Evolutionary conservation across 2,797 vertebrate genomes (phyloP), one percentile per base, ranked within the genome.

Genomic region (Macropodus opercularis): DNA sequence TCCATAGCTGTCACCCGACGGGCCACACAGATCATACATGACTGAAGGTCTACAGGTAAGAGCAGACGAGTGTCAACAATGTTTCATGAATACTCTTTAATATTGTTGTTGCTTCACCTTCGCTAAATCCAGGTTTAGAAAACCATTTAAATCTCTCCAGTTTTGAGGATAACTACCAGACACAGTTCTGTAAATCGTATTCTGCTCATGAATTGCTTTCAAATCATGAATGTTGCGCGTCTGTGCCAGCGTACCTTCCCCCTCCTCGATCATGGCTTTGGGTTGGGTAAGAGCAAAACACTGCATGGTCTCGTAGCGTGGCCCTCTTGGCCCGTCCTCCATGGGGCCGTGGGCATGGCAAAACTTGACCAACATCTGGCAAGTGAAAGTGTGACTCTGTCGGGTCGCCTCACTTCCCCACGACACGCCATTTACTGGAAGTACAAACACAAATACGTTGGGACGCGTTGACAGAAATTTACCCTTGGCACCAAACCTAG

Each of bases 11-110:
- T 87, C 24, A 98, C 94, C 24, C 96, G 94, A 13, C 97, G 94
- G 0, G 96, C 96, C 78, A 99, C 97, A 34, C 97, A 99, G 81
- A 99, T 99, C 96, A 99, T 98, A 84, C 97, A 99, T 67, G 96
- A 98, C 76, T 98, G 97, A 61, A 99, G 92, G 86, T 99, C 97
- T 99, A 86, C 46, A 60, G 44, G 48, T 5, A 49, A 39, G 6
- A 36, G 24, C n/a, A 56, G 31, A 64, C 12, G 18, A 34, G 42
- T 13, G 42, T 59, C 32, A 46, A 40, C 8, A 6, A 49, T 32
- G 17, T 27, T 51, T 63, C 13, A 41, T n/a, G 8, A 49, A 57
- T 11, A 42, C 1, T 31, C 12, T 6, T 19, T 18, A 22, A 12
- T 1, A 38, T 17, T 14, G n/a, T 34, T 0, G 15, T 2, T 59